Evolutionary conservation across 2,888 invertebrate genomes (phyloP).

Genomic region (Polietes domitor): DNA sequence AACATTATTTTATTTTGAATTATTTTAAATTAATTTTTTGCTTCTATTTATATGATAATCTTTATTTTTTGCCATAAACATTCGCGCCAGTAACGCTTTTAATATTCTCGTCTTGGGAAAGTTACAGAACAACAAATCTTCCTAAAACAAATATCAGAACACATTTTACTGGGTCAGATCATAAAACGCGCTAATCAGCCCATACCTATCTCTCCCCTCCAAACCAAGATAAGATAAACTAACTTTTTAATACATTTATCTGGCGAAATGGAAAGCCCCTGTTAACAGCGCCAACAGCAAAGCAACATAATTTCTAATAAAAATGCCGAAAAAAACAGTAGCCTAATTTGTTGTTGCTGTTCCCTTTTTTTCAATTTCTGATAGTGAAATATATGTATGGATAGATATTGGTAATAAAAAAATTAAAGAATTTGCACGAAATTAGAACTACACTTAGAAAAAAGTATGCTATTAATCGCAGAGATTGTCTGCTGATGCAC

Average conservation of each 20-base stretch:
- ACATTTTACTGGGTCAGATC: not conserved
- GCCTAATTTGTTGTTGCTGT: not conserved
- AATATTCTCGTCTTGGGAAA: not conserved
- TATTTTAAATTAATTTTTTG: no score
- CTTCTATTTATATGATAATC: no score
- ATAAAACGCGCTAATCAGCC: not conserved
- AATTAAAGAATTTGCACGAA: no score
- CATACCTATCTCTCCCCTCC: not conserved
- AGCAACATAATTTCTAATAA: not conserved
- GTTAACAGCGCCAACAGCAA: not conserved
- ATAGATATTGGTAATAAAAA: no score
- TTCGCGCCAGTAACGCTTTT: no score
- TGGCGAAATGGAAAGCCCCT: not conserved
- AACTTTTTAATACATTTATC: not conserved
- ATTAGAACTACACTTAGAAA: no score
- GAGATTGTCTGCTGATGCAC: no score
- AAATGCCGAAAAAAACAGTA: not conserved
- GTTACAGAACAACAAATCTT: conserved; percentile 5
- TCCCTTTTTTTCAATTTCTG: no score
- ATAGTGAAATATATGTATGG: no score
- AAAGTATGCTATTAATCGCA: no score
- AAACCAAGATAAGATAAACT: not conserved
- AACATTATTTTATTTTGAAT: no score
- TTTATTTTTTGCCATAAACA: no score
- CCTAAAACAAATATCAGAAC: not conserved